Evolutionary conservation across 2,113 vertebrate genomes (phyloP).

Genomic region (Pleuronectes platessa): DNA sequence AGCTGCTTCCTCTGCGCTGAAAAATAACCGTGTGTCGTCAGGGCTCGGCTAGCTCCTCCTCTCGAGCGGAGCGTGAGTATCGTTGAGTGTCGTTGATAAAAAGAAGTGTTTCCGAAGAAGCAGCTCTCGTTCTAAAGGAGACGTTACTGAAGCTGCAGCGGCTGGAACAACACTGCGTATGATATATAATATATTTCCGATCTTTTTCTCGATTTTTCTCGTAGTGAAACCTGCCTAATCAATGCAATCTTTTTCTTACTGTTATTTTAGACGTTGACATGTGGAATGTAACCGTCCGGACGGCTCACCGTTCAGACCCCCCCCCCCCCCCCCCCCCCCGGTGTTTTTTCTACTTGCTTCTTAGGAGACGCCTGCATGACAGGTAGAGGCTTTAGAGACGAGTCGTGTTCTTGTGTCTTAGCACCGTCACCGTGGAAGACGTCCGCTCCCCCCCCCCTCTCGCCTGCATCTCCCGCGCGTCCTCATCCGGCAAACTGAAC

Average conservation of each 20-base stretch:
- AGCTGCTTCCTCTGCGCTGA: constrained; percentile 66
- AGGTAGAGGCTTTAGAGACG: constrained; percentile 70
- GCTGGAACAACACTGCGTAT: constrained; percentile 14
- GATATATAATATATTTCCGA: constrained; percentile 52
- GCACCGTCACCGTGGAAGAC: constrained; percentile 57
- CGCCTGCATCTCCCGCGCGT: constrained; percentile 34
- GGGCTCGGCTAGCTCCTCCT: constrained; percentile 41
- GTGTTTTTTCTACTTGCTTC: constrained; percentile 73
- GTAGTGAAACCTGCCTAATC: constrained; percentile 78
- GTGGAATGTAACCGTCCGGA: constrained; percentile 75
- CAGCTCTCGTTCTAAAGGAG: constrained; percentile 5
- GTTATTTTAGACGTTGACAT: constrained; percentile 79
- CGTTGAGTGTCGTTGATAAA: constrained; percentile 46
- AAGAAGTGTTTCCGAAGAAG: background rate
- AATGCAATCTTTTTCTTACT: constrained; percentile 80
- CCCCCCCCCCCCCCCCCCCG: constrained; percentile 9
- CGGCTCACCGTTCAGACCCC: constrained; percentile 32
- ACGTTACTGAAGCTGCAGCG: constrained; percentile 40
- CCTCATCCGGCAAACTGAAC: constrained; percentile 1
- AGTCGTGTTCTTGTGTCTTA: constrained; percentile 61
- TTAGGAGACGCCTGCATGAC: constrained; percentile 73
- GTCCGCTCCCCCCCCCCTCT: constrained; percentile 17
- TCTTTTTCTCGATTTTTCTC: constrained; percentile 43
- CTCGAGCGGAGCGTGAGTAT: constrained; percentile 24
- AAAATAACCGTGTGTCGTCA: constrained; percentile 22